Percentiles rank a stretch among this genome's conserved stretches.
phyloP scores from a whole-genome alignment of 2,113 vertebrate species.

The Tachuris rubrigastra region DNA sequence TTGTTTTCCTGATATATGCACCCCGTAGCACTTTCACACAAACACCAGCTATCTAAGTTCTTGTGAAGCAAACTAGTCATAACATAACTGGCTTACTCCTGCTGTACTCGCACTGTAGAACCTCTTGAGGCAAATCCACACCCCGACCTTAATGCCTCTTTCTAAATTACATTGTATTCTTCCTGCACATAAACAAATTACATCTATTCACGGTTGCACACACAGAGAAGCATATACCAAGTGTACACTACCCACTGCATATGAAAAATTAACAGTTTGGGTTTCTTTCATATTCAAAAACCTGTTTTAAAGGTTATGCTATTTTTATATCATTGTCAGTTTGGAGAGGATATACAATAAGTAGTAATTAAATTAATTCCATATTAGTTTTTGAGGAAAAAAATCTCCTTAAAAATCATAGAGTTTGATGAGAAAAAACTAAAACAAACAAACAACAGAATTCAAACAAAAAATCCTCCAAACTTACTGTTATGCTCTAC shows the following conservation, averaged over 20 bases:
- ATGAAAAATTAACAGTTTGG: not conserved
- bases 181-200: not conserved
- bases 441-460: not conserved
- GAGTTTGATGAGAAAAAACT: not conserved
- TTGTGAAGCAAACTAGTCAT: not conserved
- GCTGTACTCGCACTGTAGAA: not conserved
- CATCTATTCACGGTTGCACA: not conserved
- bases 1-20: constrained; percentile 45
- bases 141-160: not conserved
- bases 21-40: not conserved
- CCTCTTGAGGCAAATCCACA: not conserved
- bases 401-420: not conserved
- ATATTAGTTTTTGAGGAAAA: not conserved
- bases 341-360: not conserved
- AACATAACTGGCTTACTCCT: not conserved
- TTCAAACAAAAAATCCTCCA: not conserved
- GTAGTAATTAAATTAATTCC: not conserved
- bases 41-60: not conserved
- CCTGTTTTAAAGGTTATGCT: not conserved
- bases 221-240: not conserved
- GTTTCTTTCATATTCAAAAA: not conserved
- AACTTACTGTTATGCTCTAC: not conserved
- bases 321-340: not conserved
- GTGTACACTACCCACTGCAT: not conserved
- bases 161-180: not conserved